phyloP scores from a whole-genome alignment of 2,888 invertebrate species.

The Drosophila paramelanica region DNA sequence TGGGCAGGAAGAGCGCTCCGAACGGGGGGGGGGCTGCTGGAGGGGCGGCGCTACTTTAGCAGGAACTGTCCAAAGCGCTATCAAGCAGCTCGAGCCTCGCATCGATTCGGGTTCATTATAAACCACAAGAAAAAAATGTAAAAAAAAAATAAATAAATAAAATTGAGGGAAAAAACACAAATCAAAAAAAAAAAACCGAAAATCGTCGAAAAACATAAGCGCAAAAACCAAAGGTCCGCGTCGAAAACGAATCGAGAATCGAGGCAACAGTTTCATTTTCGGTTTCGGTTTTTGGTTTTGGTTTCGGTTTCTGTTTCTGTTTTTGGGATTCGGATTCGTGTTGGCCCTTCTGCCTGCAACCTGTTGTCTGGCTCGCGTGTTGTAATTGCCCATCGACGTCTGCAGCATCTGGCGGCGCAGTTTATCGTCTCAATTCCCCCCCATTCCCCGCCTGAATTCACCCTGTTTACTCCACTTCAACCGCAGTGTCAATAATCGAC shows the following conservation, averaged over 20 bases:
- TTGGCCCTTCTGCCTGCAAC: constrained; percentile 39
- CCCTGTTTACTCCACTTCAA: constrained; percentile 27
- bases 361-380: constrained; percentile 76
- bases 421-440: constrained; percentile 52
- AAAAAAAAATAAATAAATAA: constrained; percentile 30
- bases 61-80: constrained; percentile 30
- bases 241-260: constrained; percentile 12
- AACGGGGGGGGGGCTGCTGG: neutral
- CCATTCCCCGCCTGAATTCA: neutral
- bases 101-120: constrained; percentile 70
- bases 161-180: constrained; percentile 16
- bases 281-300: constrained; percentile 26
- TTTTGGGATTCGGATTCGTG: constrained; percentile 15
- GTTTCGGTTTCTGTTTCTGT: constrained; percentile 34
- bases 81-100: constrained; percentile 47
- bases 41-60: constrained; percentile 14
- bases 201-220: constrained; percentile 43
- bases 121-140: constrained; percentile 51
- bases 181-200: constrained; percentile 31
- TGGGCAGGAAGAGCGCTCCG: constrained; percentile 14
- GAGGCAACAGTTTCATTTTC: neutral
- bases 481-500: constrained; percentile 80
- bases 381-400: constrained; percentile 72
- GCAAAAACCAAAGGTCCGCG: constrained; percentile 22
- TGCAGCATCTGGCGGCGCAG: constrained; percentile 73